Evolutionary conservation across 2,797 vertebrate species (phyloP), one percentile per base, ranked within the genome.

Genomic region (Halcyon smyrnensis): DNA sequence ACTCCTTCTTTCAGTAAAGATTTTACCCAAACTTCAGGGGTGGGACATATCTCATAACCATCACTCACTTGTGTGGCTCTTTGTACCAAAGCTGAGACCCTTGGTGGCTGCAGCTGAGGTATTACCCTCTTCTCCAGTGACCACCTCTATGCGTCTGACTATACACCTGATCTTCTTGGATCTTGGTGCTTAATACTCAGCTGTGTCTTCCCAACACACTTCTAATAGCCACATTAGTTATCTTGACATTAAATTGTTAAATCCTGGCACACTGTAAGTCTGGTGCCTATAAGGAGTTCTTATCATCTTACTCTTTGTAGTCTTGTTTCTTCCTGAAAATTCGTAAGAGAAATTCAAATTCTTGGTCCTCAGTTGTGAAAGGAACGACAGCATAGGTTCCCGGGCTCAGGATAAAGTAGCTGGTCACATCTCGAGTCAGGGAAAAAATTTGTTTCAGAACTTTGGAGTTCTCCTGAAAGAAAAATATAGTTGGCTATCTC

Each of bases 311-410:
- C 98, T 96, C 94, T 41, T 93, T 36, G 41, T 14, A 45, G 25
- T 78, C 82, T 13, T 94, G 91, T 16, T 39, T 93, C 92, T 95
- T 98, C 28, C 91, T 14, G 76, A 98, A 98, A 86, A 98, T 97
- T 39, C 95, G 83, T 36, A 98, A 77, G 50, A 98, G 92, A 63
- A 98, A 98, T 57, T 98, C 67, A 5, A 95, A 95, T 51, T 94
- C 70, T 39, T 75, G 91, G 7, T 78, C 62, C 67, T 76, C 79
- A 24, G 39, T 8, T 20, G 90, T 25, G 20, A 46, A 65, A 48
- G 95, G 87, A 30, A 93, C 15, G 2, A 97, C 32, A 2, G 94
- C 87, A 1, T 98, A 98, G 36, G 90, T 97, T 43, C 98, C 98
- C 1, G 98, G 97, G 8, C n/a, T 95, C 91, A 98, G 65, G 24